A percentile compares a stretch with the other conserved stretches of the same genome.
Conservation (phyloP, 2,888 invertebrate genomes). For the Leptura quadrifasciata region DNA sequence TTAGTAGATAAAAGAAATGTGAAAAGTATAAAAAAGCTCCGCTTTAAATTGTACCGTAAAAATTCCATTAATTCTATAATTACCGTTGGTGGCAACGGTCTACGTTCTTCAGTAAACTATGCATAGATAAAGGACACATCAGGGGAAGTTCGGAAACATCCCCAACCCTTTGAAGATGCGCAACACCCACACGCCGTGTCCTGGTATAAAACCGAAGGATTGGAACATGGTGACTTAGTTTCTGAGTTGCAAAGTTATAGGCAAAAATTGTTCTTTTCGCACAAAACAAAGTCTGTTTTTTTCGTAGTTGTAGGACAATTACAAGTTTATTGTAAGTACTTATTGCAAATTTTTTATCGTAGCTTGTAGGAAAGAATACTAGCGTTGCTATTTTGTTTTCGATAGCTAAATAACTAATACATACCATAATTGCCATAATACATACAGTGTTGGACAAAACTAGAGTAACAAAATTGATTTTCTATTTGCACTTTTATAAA, state of each 20-base stretch:
- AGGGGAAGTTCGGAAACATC: slow-evolving; percentile 46
- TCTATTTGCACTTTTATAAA: no score
- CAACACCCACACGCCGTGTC: slow-evolving; percentile 48
- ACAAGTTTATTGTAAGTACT: slow-evolving; percentile 38
- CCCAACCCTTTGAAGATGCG: slow-evolving; percentile 45
- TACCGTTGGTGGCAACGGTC: slow-evolving; percentile 39
- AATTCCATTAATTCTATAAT: not conserved
- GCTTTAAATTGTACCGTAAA: no score
- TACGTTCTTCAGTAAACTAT: slow-evolving; percentile 17
- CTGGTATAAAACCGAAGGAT: slow-evolving; percentile 46
- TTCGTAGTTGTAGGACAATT: slow-evolving; percentile 21
- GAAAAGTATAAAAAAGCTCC: no score
- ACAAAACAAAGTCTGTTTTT: slow-evolving; percentile 25
- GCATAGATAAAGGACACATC: not conserved
- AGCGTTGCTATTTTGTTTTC: no score
- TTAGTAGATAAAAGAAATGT: no score
- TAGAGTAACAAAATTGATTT: no score
- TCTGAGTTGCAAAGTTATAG: slow-evolving; percentile 29
- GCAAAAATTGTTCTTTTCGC: slow-evolving; percentile 37
- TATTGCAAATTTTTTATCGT: not conserved
- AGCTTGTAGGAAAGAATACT: not conserved
- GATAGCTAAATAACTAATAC: no score
- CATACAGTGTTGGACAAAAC: no score
- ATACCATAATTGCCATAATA: no score
- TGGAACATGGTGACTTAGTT: slow-evolving; percentile 33